These are phyloP conservation scores for Chlorops oryzae DNA, from an alignment of 1,140 invertebrate genomes.

Conservation along the genomic window DNA sequence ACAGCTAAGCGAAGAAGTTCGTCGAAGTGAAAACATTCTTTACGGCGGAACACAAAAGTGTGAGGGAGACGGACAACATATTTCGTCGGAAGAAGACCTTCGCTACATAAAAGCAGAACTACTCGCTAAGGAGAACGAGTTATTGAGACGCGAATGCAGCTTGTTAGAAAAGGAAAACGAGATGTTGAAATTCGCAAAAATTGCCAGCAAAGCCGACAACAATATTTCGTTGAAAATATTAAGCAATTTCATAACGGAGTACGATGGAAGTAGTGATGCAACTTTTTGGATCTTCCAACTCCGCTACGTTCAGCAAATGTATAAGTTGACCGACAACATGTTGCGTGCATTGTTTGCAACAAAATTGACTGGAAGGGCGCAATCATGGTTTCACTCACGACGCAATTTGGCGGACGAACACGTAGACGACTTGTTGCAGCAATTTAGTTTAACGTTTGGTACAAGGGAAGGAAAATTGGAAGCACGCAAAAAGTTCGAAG, in stretches of 20 bases:
- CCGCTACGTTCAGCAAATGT: not conserved
- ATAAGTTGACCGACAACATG: not conserved
- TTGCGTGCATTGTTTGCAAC: not conserved
- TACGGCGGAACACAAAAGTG: too few species aligned
- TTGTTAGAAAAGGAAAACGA: not conserved
- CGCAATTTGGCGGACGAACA: not conserved
- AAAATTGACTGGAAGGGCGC: not conserved
- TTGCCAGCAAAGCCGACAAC: not conserved
- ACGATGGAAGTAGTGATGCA: too few species aligned
- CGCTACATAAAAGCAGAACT: too few species aligned
- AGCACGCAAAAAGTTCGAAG: too few species aligned
- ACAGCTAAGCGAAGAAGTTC: too few species aligned
- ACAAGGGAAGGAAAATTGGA: not conserved
- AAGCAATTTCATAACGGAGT: not conserved
- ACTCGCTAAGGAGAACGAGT: not conserved
- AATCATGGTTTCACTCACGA: not conserved
- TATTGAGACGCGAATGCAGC: not conserved
- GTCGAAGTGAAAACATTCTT: too few species aligned
- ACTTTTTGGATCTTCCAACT: not conserved
- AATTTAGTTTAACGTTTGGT: not conserved
- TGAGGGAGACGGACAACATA: too few species aligned
- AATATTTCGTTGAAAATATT: not conserved
- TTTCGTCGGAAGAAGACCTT: too few species aligned
- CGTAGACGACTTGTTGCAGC: not conserved
- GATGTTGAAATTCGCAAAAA: not conserved